Conservation (phyloP, 1,140 invertebrate genomes). For the Antheraea pernyi region DNA sequence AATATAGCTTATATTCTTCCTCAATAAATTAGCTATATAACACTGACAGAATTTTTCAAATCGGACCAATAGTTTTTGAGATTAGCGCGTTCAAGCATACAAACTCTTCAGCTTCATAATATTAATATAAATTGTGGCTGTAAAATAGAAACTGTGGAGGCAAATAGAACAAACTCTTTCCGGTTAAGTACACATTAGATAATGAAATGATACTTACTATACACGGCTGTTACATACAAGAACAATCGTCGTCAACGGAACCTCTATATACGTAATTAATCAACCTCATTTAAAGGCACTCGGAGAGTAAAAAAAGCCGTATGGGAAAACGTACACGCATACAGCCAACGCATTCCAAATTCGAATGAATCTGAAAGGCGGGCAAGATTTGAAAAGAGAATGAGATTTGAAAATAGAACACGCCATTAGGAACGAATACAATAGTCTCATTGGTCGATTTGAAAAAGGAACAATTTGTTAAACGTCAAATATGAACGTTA, state of each 20-base stretch:
- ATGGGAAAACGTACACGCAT: constrained; percentile 69
- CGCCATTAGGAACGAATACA: constrained; percentile 74
- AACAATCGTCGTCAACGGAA: constrained; percentile 60
- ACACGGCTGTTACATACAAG: constrained; percentile 14
- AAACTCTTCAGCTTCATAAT: too few species aligned
- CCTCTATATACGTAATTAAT: constrained; percentile 58
- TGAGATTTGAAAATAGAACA: constrained; percentile 78
- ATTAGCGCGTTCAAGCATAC: too few species aligned
- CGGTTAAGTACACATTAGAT: neutral
- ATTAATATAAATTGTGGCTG: neutral
- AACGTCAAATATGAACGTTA: constrained; percentile 78
- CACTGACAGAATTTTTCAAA: too few species aligned
- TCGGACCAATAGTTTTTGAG: too few species aligned
- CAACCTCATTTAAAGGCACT: constrained; percentile 72
- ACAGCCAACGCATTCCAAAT: constrained; percentile 73
- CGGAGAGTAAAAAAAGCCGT: constrained; percentile 45
- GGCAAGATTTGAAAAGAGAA: constrained; percentile 76
- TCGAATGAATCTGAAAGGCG: constrained; percentile 74
- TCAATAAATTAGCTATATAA: too few species aligned
- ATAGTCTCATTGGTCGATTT: constrained; percentile 78
- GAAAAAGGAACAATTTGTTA: constrained; percentile 79
- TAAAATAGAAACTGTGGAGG: neutral
- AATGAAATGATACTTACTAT: neutral
- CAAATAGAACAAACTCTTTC: neutral
- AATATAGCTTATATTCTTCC: too few species aligned